Percentiles rank a stretch among this genome's conserved stretches.
Evolutionary conservation across 1,140 invertebrate species (phyloP).

Genomic region (Bombus sylvicola): DNA sequence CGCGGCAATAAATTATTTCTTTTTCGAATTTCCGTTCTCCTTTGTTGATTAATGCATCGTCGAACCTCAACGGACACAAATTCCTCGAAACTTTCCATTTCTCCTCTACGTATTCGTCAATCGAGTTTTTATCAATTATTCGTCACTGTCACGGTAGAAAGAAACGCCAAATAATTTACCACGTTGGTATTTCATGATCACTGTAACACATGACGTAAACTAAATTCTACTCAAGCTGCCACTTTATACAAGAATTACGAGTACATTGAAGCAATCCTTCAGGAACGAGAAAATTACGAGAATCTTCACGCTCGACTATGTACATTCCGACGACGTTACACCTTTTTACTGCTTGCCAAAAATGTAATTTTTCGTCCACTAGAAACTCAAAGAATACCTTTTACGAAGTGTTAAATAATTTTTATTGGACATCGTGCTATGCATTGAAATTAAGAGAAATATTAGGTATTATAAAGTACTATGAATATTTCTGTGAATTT

Average conservation of each 20-base stretch:
- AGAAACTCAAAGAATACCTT: too few species aligned
- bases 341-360: background rate
- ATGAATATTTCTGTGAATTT: too few species aligned
- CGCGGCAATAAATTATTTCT: constrained; percentile 10
- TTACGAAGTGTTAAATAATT: background rate
- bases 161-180: background rate
- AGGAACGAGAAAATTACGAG: background rate
- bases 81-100: background rate
- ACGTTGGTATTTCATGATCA: background rate
- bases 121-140: constrained; percentile 6
- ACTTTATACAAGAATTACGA: constrained; percentile 39
- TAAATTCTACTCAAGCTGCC: background rate
- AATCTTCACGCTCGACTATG: background rate
- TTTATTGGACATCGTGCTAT: background rate
- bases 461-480: too few species aligned
- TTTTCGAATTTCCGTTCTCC: background rate
- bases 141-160: too few species aligned
- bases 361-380: background rate
- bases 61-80: background rate
- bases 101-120: too few species aligned
- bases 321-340: background rate
- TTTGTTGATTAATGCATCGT: background rate
- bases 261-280: constrained; percentile 17
- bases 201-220: too few species aligned
- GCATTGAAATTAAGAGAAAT: too few species aligned